A percentile compares a stretch with the other conserved stretches of the same genome.
Conservation (phyloP, 2,888 invertebrate genomes). For the Cantharis rustica region DNA sequence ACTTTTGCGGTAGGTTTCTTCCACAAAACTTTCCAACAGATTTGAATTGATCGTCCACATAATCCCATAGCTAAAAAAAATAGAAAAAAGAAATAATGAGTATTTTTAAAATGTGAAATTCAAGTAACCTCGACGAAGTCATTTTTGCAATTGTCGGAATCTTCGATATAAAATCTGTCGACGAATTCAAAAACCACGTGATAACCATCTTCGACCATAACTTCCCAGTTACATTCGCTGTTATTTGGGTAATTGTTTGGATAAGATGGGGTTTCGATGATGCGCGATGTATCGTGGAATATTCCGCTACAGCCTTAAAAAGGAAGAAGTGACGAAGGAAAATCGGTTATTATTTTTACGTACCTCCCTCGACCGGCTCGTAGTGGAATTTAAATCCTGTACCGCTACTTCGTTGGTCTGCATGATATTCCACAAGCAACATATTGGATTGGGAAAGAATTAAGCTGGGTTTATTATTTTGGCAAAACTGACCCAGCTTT, state of each 20-base stretch:
- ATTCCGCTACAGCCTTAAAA: constrained; percentile 72
- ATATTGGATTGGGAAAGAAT: constrained; percentile 59
- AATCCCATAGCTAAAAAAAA: constrained; percentile 62
- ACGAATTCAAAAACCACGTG: constrained; percentile 70
- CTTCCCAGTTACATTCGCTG: constrained; percentile 80
- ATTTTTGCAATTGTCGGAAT: constrained; percentile 69
- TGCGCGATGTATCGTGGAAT: constrained; percentile 55
- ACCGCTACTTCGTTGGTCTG: constrained; percentile 54
- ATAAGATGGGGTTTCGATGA: constrained; percentile 65
- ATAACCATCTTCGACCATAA: constrained; percentile 67
- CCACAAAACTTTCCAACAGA: constrained; percentile 71
- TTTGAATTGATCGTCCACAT: constrained; percentile 59
- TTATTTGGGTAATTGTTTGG: constrained; percentile 70
- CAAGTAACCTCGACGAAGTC: constrained; percentile 71
- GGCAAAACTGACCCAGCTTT: constrained; percentile 67
- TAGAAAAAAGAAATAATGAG: background rate
- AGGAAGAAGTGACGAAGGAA: background rate
- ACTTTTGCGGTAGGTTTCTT: constrained; percentile 59
- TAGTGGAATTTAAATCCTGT: constrained; percentile 46
- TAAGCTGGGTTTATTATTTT: constrained; percentile 55
- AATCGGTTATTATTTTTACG: background rate
- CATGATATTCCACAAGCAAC: constrained; percentile 73
- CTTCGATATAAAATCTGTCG: constrained; percentile 77
- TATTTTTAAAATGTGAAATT: constrained; percentile 22
- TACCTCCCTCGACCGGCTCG: constrained; percentile 41